These are phyloP conservation scores for Enhydra lutris DNA, from an alignment of 2,113 vertebrate genomes.

Conservation along the genomic window DNA sequence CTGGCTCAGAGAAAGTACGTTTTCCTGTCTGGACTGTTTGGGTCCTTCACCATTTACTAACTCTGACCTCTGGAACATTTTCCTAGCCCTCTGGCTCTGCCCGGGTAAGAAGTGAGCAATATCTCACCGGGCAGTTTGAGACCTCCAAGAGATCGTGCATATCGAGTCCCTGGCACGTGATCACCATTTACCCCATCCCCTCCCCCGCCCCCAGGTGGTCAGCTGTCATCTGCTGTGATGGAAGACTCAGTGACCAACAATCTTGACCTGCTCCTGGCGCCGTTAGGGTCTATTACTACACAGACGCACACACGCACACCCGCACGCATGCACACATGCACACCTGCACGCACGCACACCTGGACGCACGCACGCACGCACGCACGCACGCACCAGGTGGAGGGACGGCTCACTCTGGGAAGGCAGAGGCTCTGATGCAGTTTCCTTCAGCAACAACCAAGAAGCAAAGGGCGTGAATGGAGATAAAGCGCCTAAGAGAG, in stretches of 20 bases:
- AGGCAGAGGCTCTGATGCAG: not conserved
- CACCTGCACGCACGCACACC: accelerated
- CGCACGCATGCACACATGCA: not conserved
- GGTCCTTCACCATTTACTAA: not conserved
- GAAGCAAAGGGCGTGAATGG: accelerated
- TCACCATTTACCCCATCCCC: not conserved
- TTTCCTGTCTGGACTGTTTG: not conserved
- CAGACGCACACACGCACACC: accelerated
- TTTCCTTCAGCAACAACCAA: not conserved
- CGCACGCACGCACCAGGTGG: accelerated
- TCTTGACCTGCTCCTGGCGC: not conserved
- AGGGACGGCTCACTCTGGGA: not conserved
- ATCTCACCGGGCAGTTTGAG: not conserved
- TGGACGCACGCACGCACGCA: too few relatives aligned
- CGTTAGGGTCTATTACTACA: not conserved
- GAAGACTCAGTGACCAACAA: not conserved
- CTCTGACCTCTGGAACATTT: not conserved
- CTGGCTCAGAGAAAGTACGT: not conserved
- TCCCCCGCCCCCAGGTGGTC: too few relatives aligned
- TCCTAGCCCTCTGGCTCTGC: not conserved
- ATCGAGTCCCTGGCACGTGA: not conserved
- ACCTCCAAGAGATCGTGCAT: not conserved
- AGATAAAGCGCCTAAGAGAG: accelerated
- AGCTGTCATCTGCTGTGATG: not conserved
- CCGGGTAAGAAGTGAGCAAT: not conserved